A percentile compares a stretch with the other conserved stretches of the same genome.
These are phyloP conservation scores for Trichogramma evanescens DNA, from an alignment of 2,888 invertebrate species.

Conservation along the genomic window DNA sequence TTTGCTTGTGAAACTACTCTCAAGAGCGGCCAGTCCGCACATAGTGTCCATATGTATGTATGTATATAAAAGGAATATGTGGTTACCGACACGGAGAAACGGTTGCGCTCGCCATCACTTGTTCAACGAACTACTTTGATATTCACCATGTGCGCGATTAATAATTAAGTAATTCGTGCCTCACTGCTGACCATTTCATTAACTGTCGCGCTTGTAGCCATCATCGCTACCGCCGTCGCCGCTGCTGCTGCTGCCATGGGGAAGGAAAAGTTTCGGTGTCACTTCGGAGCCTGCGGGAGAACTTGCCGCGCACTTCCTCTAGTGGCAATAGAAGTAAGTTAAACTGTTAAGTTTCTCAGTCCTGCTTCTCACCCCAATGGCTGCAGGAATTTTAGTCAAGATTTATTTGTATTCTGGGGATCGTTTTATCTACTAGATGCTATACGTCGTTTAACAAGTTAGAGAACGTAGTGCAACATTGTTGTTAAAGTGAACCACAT, in stretches of 20 bases:
- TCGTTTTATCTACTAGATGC: too few relatives aligned
- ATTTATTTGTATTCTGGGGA: too few relatives aligned
- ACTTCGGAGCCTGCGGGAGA: background rate
- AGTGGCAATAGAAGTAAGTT: too few relatives aligned
- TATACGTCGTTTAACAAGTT: too few relatives aligned
- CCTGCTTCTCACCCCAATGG: too few relatives aligned
- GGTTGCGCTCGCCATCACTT: too few relatives aligned
- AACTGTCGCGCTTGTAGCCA: slow-evolving; percentile 1
- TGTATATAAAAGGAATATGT: background rate
- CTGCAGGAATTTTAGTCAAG: too few relatives aligned
- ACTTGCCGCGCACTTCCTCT: background rate
- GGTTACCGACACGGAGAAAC: too few relatives aligned
- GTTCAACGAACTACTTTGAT: slow-evolving; percentile 6
- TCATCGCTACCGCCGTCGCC: background rate
- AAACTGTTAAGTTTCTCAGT: too few relatives aligned
- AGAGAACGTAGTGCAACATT: too few relatives aligned
- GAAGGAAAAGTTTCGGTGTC: background rate
- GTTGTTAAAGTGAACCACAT: too few relatives aligned
- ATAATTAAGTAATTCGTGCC: slow-evolving; percentile 6
- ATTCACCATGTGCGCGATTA: slow-evolving; percentile 6
- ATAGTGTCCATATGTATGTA: background rate
- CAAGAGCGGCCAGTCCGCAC: background rate
- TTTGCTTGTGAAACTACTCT: too few relatives aligned
- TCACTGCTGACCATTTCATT: slow-evolving; percentile 1
- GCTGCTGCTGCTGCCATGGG: background rate